Percentiles rank a stretch among this genome's conserved stretches.
Evolutionary conservation across 2,113 vertebrate species (phyloP).

Genomic region (Rhizomys pruinosus): DNA sequence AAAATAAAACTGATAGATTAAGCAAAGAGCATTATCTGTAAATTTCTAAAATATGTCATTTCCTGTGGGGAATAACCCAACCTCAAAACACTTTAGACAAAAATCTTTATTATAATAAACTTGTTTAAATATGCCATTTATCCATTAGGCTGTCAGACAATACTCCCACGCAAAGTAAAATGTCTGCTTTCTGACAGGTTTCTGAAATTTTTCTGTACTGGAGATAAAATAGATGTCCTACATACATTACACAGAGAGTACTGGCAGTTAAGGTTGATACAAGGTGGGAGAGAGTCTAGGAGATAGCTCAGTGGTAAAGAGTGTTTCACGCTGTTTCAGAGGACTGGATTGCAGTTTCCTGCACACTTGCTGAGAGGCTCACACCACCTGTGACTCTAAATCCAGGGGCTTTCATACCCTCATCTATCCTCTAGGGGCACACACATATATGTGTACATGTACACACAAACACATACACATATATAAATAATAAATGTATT

Average conservation of each 20-base stretch:
- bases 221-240: constrained; percentile 40
- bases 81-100: constrained; percentile 51
- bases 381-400: no score
- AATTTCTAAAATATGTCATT: constrained; percentile 66
- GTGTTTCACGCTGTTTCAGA: background rate
- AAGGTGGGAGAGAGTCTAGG: background rate
- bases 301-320: rapidly evolving
- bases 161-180: constrained; percentile 25
- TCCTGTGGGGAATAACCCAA: constrained; percentile 53
- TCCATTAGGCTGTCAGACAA: constrained; percentile 72
- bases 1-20: constrained; percentile 52
- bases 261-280: constrained; percentile 6
- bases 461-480: background rate
- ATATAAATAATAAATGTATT: background rate
- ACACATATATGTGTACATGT: background rate
- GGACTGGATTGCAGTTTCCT: background rate
- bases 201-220: background rate
- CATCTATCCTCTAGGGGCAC: background rate
- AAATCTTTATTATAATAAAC: constrained; percentile 70
- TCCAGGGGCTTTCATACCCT: background rate
- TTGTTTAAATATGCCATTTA: constrained; percentile 78
- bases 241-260: background rate
- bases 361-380: background rate
- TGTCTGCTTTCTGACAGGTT: background rate
- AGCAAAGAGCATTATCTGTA: constrained; percentile 1